Evolutionary conservation across 2,888 invertebrate species (phyloP), one percentile per base, ranked within the genome.

Genomic region (Mamestra brassicae): DNA sequence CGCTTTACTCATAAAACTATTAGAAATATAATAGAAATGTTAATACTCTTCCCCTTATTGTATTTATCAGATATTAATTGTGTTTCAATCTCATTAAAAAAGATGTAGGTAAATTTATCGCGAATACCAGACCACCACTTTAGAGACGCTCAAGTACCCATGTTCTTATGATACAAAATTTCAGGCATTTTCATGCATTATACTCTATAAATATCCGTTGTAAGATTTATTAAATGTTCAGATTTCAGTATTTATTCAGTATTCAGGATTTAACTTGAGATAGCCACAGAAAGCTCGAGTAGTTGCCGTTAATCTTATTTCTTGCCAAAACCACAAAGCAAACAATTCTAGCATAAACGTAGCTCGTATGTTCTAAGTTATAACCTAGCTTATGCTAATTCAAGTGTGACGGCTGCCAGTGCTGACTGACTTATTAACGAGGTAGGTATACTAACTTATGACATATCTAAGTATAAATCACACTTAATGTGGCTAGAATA

Each of bases 371-470:
- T 78, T 75, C 57, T 57, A 67, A 78, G 72, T 71, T 64, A 72
- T 57, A 62, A 75, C 65, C 61, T 68, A 69, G 71, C 45, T 66
- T 81, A 81, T 71, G 71, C 38, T 71, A 79, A 82, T 78, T 42
- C 54, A 26, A 34, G 7, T 63, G 52, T 70, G 68, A 70, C 57
- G 67, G 52, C 47, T 79, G 76, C 60, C 65, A 66, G 54, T 36
- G 47, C 26, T 62, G 47, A 74, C 55, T 70, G 17, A 78, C 36
- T 69, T 78, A 78, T 58, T 69, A 62, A 58, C n/a, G 55, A 60
- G 8, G 8, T 68, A 60, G 8, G 8, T 68, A 65, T 45, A 34
- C n/a, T 57, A 68, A 58, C n/a, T 68, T 73, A 73, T 52, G 42
- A 66, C 8, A 58, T 42, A 70, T 55, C 42, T 60, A 34, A 71